Percentiles rank a stretch among this genome's conserved stretches.
Conservation (phyloP, 2,888 invertebrate genomes). For the Pammene fasciana region DNA sequence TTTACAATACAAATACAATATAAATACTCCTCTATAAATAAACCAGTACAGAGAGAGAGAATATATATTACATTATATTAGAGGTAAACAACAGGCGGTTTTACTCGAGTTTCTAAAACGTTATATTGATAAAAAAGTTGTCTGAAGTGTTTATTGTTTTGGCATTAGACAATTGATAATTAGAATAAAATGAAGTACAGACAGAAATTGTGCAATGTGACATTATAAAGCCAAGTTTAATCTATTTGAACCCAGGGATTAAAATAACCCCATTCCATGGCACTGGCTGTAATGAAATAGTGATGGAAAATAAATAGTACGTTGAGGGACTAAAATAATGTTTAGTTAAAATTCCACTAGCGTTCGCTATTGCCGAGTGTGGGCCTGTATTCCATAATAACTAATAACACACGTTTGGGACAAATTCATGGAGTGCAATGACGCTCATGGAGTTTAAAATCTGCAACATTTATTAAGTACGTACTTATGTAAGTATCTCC, state of each 20-base stretch:
- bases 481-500: neutral
- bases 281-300: constrained; percentile 9
- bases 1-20: no score
- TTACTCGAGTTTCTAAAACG: no score
- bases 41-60: no score
- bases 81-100: no score
- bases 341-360: constrained; percentile 37
- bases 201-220: no score
- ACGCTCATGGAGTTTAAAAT: constrained; percentile 27
- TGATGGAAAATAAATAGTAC: constrained; percentile 17
- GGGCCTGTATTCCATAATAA: constrained; percentile 30
- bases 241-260: neutral
- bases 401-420: constrained; percentile 38
- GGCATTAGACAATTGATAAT: no score
- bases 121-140: no score
- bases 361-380: constrained; percentile 14
- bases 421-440: constrained; percentile 36
- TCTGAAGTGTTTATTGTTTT: no score
- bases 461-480: neutral
- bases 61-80: no score
- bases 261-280: neutral
- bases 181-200: no score
- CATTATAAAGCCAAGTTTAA: neutral
- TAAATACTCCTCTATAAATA: no score
- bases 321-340: constrained; percentile 36